These are phyloP conservation scores for Cerceris ruficornis DNA, from an alignment of 2,888 invertebrate species.

Conservation along the genomic window DNA sequence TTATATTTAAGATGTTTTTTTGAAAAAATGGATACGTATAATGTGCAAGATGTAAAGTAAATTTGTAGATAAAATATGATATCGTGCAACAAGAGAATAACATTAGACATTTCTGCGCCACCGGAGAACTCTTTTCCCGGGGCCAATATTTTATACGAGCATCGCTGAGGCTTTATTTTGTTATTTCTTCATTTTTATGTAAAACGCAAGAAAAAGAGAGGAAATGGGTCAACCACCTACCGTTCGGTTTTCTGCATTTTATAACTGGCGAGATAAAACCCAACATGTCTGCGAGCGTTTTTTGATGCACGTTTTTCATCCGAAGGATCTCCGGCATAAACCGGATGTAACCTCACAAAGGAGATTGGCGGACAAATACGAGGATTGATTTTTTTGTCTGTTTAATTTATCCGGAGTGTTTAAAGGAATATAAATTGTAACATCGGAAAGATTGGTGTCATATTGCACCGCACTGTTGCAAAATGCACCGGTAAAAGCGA, in stretches of 20 bases:
- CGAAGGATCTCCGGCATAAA: not conserved
- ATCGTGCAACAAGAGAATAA: too few relatives aligned
- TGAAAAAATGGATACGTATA: too few relatives aligned
- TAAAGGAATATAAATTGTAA: not conserved
- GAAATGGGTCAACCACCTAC: conserved; percentile 22
- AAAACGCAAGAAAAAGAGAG: conserved; percentile 5
- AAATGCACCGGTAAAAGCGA: too few relatives aligned
- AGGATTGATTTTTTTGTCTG: not conserved
- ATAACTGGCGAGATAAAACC: conserved; percentile 34
- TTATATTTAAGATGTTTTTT: too few relatives aligned
- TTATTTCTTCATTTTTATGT: conserved; percentile 37
- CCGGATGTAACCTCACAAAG: not conserved
- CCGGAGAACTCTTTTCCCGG: too few relatives aligned
- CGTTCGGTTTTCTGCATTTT: conserved; percentile 25
- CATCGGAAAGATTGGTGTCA: too few relatives aligned
- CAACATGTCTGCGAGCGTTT: conserved; percentile 2
- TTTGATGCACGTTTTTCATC: conserved; percentile 10
- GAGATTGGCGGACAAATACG: not conserved
- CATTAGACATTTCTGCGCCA: too few relatives aligned
- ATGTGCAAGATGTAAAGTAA: too few relatives aligned
- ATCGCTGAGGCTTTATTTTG: conserved; percentile 20
- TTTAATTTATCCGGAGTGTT: not conserved
- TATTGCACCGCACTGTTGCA: too few relatives aligned
- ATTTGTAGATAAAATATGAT: too few relatives aligned
- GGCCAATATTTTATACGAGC: conserved; percentile 25